Percentiles rank a stretch among this genome's conserved stretches.
Evolutionary conservation across 2,113 vertebrate genomes (phyloP).

Genomic region (Mixornis gularis): DNA sequence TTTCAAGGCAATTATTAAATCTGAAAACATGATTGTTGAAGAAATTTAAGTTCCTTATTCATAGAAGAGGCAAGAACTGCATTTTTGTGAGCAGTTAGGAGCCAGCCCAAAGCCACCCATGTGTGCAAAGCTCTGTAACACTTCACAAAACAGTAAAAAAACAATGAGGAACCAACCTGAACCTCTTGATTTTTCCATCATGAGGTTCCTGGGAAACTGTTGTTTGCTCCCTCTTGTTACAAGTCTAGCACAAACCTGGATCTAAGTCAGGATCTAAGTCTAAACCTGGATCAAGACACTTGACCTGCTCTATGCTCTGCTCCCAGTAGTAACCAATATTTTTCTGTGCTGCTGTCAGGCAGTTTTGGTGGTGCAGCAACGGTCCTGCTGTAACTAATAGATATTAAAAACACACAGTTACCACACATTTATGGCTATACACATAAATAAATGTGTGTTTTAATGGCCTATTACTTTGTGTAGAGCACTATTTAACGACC

Average conservation of each 20-base stretch:
- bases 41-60: neutral
- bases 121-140: neutral
- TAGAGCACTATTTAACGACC: neutral
- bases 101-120: neutral
- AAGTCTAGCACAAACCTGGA: neutral
- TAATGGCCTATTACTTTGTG: slow-evolving; percentile 12
- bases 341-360: neutral
- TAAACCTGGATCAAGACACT: neutral
- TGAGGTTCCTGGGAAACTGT: neutral
- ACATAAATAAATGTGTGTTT: neutral
- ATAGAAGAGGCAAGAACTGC: neutral
- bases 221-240: neutral
- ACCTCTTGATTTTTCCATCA: neutral
- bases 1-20: neutral
- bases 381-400: neutral
- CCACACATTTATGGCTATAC: neutral
- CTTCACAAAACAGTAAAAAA: neutral
- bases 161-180: neutral
- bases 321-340: neutral
- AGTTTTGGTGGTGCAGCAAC: neutral
- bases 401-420: neutral
- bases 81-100: neutral
- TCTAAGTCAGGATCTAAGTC: neutral
- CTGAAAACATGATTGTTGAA: neutral
- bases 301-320: neutral